Evolutionary conservation across 2,888 invertebrate species (phyloP).

Genomic region (Drosophila suboccidentalis): DNA sequence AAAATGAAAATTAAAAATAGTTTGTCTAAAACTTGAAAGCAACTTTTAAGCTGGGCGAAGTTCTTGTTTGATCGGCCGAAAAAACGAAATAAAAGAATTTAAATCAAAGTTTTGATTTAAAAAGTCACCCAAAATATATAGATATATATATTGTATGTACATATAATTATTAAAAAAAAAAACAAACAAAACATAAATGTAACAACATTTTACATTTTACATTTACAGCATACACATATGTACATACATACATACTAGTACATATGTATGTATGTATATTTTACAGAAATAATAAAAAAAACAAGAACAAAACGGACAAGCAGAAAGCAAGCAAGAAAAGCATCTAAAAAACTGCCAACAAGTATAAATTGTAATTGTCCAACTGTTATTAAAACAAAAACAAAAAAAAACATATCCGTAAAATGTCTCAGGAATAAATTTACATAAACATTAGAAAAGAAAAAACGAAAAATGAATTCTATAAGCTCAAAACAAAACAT

Average conservation of each 20-base stretch:
- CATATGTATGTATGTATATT: conserved; percentile 10
- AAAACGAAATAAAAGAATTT: conserved; percentile 22
- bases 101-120: conserved; percentile 18
- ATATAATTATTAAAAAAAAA: conserved; percentile 11
- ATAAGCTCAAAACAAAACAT: conserved; percentile 24
- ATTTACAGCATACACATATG: conserved; percentile 13
- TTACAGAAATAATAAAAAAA: conserved; percentile 8
- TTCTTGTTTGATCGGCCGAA: conserved; percentile 41
- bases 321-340: conserved; percentile 1
- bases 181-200: conserved; percentile 6
- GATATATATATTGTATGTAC: conserved; percentile 29
- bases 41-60: conserved; percentile 26
- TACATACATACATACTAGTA: conserved; percentile 13
- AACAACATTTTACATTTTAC: conserved; percentile 36
- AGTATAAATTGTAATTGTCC: conserved; percentile 55
- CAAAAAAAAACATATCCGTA: conserved; percentile 82
- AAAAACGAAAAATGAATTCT: conserved; percentile 19
- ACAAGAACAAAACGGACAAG: conserved; percentile 17
- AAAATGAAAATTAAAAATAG: conserved; percentile 30
- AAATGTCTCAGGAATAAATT: conserved; percentile 84
- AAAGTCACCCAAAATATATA: conserved; percentile 10
- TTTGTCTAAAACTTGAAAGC: conserved; percentile 29
- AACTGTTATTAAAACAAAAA: conserved; percentile 83
- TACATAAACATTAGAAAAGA: conserved; percentile 38
- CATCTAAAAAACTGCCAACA: conserved; percentile 25